Conservation (phyloP, 2,888 invertebrate species). For the Pachycephus smyrnensis region DNA sequence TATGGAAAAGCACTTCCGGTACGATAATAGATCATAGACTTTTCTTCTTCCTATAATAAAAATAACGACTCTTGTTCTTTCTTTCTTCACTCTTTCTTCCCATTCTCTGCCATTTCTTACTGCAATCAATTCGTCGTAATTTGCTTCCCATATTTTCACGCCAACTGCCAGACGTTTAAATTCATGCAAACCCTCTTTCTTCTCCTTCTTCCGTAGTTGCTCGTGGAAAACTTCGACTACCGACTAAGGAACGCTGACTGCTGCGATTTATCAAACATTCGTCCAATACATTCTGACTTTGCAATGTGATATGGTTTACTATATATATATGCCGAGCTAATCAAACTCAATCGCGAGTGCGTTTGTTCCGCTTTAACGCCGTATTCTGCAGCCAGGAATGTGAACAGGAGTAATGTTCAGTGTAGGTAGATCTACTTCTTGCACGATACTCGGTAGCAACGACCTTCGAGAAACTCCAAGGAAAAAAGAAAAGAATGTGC, state of each 20-base stretch:
- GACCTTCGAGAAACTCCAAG: neutral
- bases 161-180: neutral
- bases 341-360: neutral
- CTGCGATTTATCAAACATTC: neutral
- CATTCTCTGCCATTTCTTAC: too few relatives aligned
- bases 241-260: neutral
- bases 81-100: neutral
- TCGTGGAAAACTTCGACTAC: neutral
- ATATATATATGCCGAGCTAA: neutral
- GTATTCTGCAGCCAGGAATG: neutral
- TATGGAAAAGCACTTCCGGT: neutral
- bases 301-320: neutral
- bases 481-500: neutral
- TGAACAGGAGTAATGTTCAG: neutral
- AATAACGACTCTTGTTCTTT: neutral
- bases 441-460: neutral
- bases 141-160: neutral
- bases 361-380: slow-evolving; percentile 1
- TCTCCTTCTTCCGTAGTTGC: neutral
- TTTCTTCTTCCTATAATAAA: neutral
- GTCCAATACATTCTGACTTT: neutral
- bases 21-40: neutral
- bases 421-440: slow-evolving; percentile 3
- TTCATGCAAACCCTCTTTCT: neutral
- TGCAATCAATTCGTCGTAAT: neutral